Percentiles rank a stretch among this genome's conserved stretches.
These are phyloP conservation scores for Alligator mississippiensis DNA, from an alignment of 2,113 vertebrate genomes.

Conservation along the genomic window DNA sequence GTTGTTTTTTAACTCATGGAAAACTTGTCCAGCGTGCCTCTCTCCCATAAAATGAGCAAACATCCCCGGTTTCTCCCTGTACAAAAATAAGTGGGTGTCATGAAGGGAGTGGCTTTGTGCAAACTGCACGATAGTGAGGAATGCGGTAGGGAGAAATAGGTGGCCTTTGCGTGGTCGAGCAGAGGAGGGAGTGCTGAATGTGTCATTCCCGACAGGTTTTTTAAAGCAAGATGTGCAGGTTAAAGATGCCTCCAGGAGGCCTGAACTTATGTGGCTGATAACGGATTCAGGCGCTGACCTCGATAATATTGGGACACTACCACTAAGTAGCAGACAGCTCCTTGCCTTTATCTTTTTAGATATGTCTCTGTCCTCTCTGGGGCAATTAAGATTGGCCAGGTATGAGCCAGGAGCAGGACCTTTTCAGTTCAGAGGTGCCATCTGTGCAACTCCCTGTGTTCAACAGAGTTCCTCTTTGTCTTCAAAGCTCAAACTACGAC, in stretches of 20 bases:
- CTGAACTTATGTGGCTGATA: neutral
- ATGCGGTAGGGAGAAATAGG: accelerated
- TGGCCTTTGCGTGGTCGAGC: neutral
- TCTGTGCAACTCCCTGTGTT: neutral
- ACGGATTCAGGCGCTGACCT: neutral
- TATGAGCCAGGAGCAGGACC: neutral
- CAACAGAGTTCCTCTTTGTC: neutral
- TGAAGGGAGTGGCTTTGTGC: neutral
- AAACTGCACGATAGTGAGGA: neutral
- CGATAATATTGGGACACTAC: neutral
- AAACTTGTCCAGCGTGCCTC: neutral
- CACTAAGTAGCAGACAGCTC: neutral
- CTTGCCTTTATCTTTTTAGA: neutral
- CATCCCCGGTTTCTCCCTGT: neutral
- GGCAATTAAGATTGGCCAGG: neutral
- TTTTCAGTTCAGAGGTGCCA: neutral
- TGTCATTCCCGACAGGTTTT: too few species aligned
- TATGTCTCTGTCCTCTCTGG: neutral
- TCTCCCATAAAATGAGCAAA: neutral
- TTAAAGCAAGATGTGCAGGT: neutral
- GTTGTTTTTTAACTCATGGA: neutral
- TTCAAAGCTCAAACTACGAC: slow-evolving; percentile 5
- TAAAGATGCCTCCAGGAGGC: slow-evolving; percentile 9
- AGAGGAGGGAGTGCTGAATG: neutral
- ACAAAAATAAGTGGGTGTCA: neutral